These are phyloP conservation scores for Loriculus beryllinus DNA, from an alignment of 2,797 vertebrate genomes.

Conservation along the genomic window DNA sequence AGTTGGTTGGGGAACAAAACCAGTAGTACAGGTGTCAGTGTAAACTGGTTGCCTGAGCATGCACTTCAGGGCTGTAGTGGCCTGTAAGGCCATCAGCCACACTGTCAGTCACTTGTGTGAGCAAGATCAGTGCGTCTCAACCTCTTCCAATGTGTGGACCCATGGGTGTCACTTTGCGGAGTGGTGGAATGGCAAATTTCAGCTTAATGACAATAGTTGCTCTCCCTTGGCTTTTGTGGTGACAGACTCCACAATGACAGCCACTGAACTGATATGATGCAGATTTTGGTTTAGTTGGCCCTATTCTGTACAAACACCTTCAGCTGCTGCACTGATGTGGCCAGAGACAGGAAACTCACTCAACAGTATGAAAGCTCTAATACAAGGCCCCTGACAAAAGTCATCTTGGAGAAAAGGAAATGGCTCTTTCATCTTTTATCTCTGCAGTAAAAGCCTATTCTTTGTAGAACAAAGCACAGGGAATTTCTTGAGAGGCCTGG, in stretches of 20 bases:
- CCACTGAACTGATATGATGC: background rate
- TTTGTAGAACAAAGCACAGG: conserved; percentile 14
- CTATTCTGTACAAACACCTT: background rate
- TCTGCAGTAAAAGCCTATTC: background rate
- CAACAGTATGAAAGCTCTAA: background rate
- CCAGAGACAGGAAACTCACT: background rate
- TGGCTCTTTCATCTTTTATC: background rate
- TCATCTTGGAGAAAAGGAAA: background rate
- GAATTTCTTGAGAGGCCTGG: background rate
- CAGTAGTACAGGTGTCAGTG: background rate
- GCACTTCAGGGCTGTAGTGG: background rate
- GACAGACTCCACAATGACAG: background rate
- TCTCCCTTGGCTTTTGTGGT: background rate
- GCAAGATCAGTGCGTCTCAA: background rate
- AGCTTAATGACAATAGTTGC: background rate
- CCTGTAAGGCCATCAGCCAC: background rate
- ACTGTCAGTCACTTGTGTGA: background rate
- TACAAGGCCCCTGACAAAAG: background rate
- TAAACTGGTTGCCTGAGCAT: accelerated
- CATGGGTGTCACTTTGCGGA: background rate
- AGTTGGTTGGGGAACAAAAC: background rate
- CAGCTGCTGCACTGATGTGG: background rate
- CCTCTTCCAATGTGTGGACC: background rate
- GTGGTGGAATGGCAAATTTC: background rate
- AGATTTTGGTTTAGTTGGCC: background rate